Evolutionary conservation across 2,888 invertebrate species (phyloP), one percentile per base, ranked within the genome.

Genomic region (Orchesellides sinensis): DNA sequence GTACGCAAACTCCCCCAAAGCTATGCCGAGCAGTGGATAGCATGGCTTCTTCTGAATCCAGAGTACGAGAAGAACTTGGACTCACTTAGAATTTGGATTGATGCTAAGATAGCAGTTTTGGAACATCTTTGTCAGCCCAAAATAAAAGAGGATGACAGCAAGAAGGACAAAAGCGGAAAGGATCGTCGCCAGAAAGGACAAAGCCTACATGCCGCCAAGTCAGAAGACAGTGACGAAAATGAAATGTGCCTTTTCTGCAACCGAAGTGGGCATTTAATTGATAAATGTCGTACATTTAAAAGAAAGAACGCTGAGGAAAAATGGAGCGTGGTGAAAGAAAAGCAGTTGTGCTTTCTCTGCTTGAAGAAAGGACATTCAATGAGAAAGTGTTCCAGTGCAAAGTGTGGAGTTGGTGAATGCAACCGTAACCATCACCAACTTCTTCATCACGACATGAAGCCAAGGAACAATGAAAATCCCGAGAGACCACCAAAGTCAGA

Each of bases 331-430:
- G 45, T 35, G 8, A 49, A 23, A 17, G 68, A 68, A 5, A 68
- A 59, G 14, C 45, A 40, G 12, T 14, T 59, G 0, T 81, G 81
- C 23, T 81, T 59, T 35, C 3, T 19, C 12, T 81, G 81, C 45
- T 35, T 81, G 0, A 8, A 10, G 0, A 0, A 6, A 1, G 59
- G 35, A 14, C 73, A 73, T 21, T 14, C 8, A n/a, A 47, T 12
- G 2, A 49, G 5, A 19, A 21, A 68, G 0, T 81, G 81, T 23
- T 14, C 12, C 32, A n/a, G 14, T 6, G 45, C 0, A 21, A 32
- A 25, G 6, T 81, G 81, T 29, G 49, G 32, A 5, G n/a, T 17
- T 2, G 32, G 68, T 27, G 74, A 27, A 6, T 81, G 81, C 32
- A 32, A 35, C 5, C 12, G 47, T 0, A 12, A 0, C 1, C 82